Conservation (phyloP, 2,888 invertebrate genomes). For the Corythucha ciliata region DNA sequence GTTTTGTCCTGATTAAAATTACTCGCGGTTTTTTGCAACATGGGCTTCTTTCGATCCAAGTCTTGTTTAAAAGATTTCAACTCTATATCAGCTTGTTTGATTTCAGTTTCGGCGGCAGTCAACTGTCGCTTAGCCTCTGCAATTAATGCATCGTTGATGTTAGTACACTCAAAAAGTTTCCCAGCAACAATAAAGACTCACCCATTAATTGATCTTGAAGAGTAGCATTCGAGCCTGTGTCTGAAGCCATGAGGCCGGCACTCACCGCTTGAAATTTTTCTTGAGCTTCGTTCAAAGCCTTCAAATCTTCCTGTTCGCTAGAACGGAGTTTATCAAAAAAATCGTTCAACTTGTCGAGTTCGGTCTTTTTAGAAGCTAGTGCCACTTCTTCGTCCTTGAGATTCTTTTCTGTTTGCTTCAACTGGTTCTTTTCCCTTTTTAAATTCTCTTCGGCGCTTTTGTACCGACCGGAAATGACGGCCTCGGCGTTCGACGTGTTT, state of each 20-base stretch:
- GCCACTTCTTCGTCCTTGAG: constrained; percentile 56
- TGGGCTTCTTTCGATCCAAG: constrained; percentile 55
- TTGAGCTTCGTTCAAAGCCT: constrained; percentile 62
- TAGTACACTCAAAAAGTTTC: neutral
- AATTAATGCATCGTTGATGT: constrained; percentile 26
- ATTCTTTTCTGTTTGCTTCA: constrained; percentile 57
- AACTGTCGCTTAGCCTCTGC: constrained; percentile 65
- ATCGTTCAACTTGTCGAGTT: constrained; percentile 51
- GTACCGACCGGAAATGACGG: constrained; percentile 52
- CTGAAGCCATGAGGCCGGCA: constrained; percentile 69
- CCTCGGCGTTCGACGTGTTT: constrained; percentile 56
- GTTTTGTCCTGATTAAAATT: constrained; percentile 58
- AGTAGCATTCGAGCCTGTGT: constrained; percentile 69
- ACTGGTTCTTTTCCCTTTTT: constrained; percentile 56
- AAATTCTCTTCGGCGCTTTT: constrained; percentile 58
- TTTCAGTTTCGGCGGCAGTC: constrained; percentile 66
- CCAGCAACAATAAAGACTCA: constrained; percentile 37
- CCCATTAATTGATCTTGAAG: constrained; percentile 83
- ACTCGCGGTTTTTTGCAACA: constrained; percentile 55
- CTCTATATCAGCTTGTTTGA: constrained; percentile 68
- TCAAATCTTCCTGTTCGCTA: constrained; percentile 55
- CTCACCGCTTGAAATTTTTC: constrained; percentile 73
- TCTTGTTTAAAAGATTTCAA: constrained; percentile 53
- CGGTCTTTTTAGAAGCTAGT: constrained; percentile 50
- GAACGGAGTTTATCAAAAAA: constrained; percentile 59